Base-by-base conservation (phyloP, 1,140 invertebrate genomes). In the Pentalonia nigronervosa region DNA sequence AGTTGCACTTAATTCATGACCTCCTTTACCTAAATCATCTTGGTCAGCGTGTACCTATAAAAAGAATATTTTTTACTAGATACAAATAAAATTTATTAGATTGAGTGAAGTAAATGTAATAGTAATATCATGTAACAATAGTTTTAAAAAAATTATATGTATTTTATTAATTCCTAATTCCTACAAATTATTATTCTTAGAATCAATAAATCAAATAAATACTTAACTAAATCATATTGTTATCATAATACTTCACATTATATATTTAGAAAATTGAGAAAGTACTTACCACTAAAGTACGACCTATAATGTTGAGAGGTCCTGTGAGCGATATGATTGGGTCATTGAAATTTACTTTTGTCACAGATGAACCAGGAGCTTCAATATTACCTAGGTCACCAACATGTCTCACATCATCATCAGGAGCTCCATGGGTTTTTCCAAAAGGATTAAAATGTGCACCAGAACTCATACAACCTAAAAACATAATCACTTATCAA, bases 11-110 rank as follows among this genome's bases (percentile, higher is more conserved):
- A 99, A 96, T 95, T 99, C 98, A 95, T 99, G 98, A 4, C 98
- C 98, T 93, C 99, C 99, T 94, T 97, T 96, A 11, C 99, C 99
- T 87, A 99, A 96, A 96, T 99, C 99, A 96, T 99, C 99, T 84
- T 97, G 96, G 95, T 99, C 98, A 94, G 97, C 98, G 95, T 99
- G 99, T 25, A 98, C 96, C 96, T 96, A 94, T 48, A 94, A 83
- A 50, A 87, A 17, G 17, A 36, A 88, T 30, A 48, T 30, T 48
- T 47, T 30, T 48, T 23, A 36, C 25, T 41, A 84, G 36, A 4
- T 41, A 41, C 41, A 41, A 41, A 41, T 41, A 41, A 41, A 41
- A 81, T 17, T 81, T 36, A 36, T 56, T 56, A 25, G 56, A 4
- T 30, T 60, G 56, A 11, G 9, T 60, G 25, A 30, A 30, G 25